These are phyloP conservation scores for Gastracanthus pulcherrimus DNA, from an alignment of 2,888 invertebrate genomes.

Conservation along the genomic window DNA sequence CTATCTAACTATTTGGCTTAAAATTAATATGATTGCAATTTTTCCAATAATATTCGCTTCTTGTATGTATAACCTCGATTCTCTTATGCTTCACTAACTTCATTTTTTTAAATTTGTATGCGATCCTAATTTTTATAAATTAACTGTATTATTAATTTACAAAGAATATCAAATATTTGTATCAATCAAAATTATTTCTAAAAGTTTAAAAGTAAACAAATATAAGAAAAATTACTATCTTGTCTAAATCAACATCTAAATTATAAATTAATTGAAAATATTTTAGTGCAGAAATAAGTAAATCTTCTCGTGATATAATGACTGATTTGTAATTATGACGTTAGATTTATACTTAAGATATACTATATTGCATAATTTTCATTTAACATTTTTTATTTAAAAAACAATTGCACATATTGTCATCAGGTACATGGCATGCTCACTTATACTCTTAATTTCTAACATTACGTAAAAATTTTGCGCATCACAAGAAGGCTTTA, in stretches of 20 bases:
- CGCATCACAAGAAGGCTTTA: neutral
- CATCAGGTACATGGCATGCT: constrained; percentile 23
- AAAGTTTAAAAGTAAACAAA: neutral
- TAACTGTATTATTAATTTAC: too few relatives aligned
- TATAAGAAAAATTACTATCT: neutral
- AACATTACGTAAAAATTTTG: neutral
- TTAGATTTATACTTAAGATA: neutral
- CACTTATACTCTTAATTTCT: neutral
- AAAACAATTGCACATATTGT: neutral
- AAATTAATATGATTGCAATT: neutral
- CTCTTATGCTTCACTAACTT: neutral
- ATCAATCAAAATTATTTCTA: neutral
- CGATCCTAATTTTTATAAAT: neutral
- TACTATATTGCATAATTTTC: neutral
- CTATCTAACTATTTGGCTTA: constrained; percentile 18
- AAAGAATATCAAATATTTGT: neutral
- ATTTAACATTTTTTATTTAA: neutral
- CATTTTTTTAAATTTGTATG: neutral
- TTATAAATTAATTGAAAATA: neutral
- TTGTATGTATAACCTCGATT: neutral
- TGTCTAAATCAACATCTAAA: neutral
- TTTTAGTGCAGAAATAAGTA: constrained; percentile 4
- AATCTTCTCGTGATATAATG: constrained; percentile 14
- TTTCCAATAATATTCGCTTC: neutral
- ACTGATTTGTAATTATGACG: neutral